A percentile compares a stretch with the other conserved stretches of the same genome.
Conservation (phyloP, 2,113 vertebrate genomes). For the Semnornis frantzii region DNA sequence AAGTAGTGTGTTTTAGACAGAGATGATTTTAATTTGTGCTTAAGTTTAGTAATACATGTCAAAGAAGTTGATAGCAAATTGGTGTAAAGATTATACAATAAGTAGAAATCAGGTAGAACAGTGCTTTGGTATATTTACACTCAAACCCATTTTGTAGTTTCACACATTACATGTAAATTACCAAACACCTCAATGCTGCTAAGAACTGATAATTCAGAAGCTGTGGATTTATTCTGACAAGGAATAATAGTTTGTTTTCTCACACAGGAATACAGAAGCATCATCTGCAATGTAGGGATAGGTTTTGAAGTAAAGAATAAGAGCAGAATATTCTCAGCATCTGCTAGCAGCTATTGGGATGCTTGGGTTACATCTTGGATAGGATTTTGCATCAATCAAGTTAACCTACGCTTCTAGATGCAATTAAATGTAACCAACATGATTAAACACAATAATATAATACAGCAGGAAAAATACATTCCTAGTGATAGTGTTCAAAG, state of each 20-base stretch:
- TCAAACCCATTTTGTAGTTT: not conserved
- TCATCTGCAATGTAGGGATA: not conserved
- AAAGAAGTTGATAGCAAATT: not conserved
- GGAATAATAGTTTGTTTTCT: not conserved
- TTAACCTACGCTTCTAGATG: conserved; percentile 38
- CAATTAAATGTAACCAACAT: conserved; percentile 35
- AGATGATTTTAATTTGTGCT: not conserved
- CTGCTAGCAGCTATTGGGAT: not conserved
- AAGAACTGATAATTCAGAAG: not conserved
- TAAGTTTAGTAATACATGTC: not conserved
- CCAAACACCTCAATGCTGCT: not conserved
- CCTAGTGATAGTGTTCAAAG: not conserved
- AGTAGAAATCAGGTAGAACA: not conserved
- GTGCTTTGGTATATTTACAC: not conserved
- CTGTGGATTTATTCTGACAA: not conserved
- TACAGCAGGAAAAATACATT: not conserved
- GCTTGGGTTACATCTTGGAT: not conserved
- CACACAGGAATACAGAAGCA: not conserved
- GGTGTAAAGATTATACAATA: not conserved
- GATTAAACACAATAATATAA: conserved; percentile 41
- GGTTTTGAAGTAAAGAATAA: not conserved
- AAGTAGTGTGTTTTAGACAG: not conserved
- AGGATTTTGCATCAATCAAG: conserved; percentile 33
- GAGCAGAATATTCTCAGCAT: not conserved
- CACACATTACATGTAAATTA: not conserved